Percentiles rank a stretch among this genome's conserved stretches.
Conservation (phyloP, 2,888 invertebrate species). For the Lepidocyrtoides sp. region DNA sequence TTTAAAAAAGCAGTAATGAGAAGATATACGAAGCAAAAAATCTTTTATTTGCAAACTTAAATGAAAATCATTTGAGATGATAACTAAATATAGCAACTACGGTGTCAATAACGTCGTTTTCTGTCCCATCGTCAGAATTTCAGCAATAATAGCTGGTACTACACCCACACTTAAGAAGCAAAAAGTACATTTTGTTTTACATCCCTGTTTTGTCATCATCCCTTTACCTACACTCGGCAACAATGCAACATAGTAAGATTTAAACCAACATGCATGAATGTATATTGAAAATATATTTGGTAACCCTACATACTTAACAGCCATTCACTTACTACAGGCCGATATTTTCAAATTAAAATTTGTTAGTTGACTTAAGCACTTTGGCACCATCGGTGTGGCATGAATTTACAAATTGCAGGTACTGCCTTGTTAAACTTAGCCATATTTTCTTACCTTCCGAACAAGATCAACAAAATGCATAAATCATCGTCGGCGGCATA, state of each 20-base stretch:
- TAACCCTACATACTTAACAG: background rate
- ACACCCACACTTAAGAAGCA: background rate
- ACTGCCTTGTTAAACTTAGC: no score
- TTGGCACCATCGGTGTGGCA: no score
- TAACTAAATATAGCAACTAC: conserved; percentile 5
- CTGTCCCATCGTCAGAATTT: conserved; percentile 6
- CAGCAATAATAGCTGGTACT: background rate
- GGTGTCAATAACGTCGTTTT: background rate
- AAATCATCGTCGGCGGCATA: background rate
- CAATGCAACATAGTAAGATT: background rate
- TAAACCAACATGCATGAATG: no score
- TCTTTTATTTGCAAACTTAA: conserved; percentile 12
- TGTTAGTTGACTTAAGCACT: no score
- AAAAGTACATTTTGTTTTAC: background rate
- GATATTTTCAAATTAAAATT: no score
- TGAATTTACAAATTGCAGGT: no score
- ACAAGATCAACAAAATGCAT: conserved; percentile 29
- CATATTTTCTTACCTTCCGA: no score
- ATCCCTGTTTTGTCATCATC: conserved; percentile 14
- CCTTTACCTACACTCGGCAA: background rate
- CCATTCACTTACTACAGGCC: no score
- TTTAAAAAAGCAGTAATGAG: background rate
- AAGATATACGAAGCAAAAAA: background rate
- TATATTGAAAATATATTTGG: no score
- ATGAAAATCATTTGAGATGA: background rate